Evolutionary conservation across 2,113 vertebrate genomes (phyloP).

Genomic region (Okapia johnstoni): DNA sequence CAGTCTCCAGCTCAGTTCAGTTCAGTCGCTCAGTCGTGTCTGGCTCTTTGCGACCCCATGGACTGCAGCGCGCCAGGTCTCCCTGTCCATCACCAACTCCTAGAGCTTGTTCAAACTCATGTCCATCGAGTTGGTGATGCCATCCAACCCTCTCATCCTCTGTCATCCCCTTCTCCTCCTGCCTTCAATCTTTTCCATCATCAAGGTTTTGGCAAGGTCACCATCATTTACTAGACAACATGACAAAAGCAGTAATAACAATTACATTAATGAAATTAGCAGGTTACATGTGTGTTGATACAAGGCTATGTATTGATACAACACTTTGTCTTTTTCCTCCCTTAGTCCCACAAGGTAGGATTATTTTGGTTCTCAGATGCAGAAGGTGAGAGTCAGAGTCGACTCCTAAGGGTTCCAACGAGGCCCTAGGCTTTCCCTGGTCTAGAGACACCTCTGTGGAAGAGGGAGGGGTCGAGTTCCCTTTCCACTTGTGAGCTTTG

Average conservation of each 20-base stretch:
- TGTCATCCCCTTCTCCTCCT: background rate
- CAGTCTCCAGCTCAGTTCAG: background rate
- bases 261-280: background rate
- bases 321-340: background rate
- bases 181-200: background rate
- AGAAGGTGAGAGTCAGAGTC: background rate
- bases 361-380: background rate
- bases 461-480: too few relatives aligned
- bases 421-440: background rate
- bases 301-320: background rate
- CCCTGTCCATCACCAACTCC: background rate
- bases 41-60: background rate
- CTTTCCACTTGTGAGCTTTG: background rate
- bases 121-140: background rate
- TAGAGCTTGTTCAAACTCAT: background rate
- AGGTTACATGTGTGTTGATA: background rate
- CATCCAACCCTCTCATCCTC: background rate
- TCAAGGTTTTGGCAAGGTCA: too few relatives aligned
- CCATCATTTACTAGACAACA: too few relatives aligned
- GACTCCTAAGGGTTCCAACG: too few relatives aligned
- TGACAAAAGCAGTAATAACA: too few relatives aligned
- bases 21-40: background rate
- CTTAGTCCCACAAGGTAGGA: background rate
- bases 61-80: accelerated
- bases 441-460: background rate